Percentiles rank a stretch among this genome's conserved stretches.
These are phyloP conservation scores for Carassius auratus DNA, from an alignment of 2,113 vertebrate species.

Conservation along the genomic window DNA sequence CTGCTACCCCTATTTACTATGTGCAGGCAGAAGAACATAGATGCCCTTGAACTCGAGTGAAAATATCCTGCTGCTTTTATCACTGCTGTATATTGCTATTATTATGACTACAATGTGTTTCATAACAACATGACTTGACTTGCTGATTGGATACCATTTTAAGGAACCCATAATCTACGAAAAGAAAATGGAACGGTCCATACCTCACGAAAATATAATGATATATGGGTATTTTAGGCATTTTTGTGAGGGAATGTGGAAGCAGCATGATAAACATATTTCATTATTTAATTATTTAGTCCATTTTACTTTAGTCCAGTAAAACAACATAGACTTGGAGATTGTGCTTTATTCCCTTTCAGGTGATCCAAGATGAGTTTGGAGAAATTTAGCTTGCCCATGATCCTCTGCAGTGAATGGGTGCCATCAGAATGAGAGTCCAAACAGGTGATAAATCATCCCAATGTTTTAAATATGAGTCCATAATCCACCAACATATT, in stretches of 20 bases:
- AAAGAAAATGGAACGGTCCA: not conserved
- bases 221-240: not conserved
- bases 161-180: not conserved
- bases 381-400: too few relatives aligned
- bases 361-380: too few relatives aligned
- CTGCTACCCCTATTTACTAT: not conserved
- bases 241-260: not conserved
- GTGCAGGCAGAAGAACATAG: not conserved
- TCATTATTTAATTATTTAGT: not conserved
- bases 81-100: not conserved
- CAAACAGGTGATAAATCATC: too few relatives aligned
- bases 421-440: too few relatives aligned
- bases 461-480: too few relatives aligned
- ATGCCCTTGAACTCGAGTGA: not conserved
- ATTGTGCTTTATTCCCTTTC: not conserved
- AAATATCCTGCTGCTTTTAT: not conserved
- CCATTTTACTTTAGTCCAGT: not conserved
- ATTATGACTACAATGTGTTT: too few relatives aligned
- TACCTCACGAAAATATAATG: not conserved
- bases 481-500: too few relatives aligned
- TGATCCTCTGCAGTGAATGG: too few relatives aligned
- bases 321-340: not conserved
- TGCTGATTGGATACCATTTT: not conserved
- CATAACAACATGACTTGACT: too few relatives aligned
- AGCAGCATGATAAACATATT: conserved; percentile 9